Base-by-base conservation (phyloP, 1,140 invertebrate species). In the Drosophila lacertosa region DNA sequence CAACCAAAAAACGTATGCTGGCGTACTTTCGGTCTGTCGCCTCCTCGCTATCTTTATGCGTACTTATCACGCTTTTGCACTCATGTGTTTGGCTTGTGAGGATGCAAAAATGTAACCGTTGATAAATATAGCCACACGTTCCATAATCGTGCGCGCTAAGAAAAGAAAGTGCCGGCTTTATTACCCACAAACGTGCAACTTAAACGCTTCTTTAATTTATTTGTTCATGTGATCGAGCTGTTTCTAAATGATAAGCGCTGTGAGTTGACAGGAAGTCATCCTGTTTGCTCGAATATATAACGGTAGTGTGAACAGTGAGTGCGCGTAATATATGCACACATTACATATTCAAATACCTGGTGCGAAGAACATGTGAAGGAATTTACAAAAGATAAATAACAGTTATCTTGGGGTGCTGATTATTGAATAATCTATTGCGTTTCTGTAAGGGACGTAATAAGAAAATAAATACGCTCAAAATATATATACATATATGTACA, bases 191-290 rank as follows among this genome's bases (percentile, higher is more conserved):
- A 55, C 53, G 53, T 55, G 37, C 6, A 5, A 9, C 6, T 15
- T 9, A 15, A 57, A 15, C 6, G 10, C n/a, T 47, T 47, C 24
- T 37, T 47, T 9, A 2, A 7, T 22, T 22, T 50, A 42, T 51
- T 51, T 51, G n/a, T 15, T 22, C 24, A 47, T 37, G 51, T 65
- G 51, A 65, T 26, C 33, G n/a, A 42, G 44, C 47, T 16, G 4
- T 39, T 39, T 40, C 7, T 16, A 9, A 20, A 15, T 13, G 47
- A 62, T 53, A 32, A 62, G 24, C 11, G 9, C n/a, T 18, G 20
- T 0, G 5, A 15, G 20, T 22, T 22, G 20, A 22, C 20, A 22
- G 20, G 20, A 22, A 22, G 4, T 22, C 20, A 22, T 22, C 20
- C 20, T 22, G 20, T 2, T 22, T 22, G 20, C 4, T 22, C n/a